These are phyloP conservation scores for Andrena bucephala DNA, from an alignment of 2,888 invertebrate species.

Conservation along the genomic window DNA sequence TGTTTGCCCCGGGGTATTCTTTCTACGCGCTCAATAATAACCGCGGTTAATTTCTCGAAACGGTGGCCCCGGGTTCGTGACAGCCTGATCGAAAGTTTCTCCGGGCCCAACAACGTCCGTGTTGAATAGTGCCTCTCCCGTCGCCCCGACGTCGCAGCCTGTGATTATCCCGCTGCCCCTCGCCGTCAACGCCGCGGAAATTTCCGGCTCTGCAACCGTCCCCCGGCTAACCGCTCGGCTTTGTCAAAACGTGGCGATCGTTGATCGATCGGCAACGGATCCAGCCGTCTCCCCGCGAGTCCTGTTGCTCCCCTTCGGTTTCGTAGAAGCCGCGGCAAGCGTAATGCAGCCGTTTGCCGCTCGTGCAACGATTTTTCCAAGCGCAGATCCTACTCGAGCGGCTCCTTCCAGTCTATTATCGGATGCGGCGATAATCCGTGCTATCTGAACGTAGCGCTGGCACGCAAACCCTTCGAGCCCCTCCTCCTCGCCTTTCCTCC, in stretches of 20 bases:
- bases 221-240: slow-evolving; percentile 1
- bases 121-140: slow-evolving; percentile 21
- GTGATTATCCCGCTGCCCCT: slow-evolving; percentile 37
- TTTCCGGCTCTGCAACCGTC: slow-evolving; percentile 33
- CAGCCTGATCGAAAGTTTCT: slow-evolving; percentile 37
- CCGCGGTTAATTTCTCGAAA: slow-evolving; percentile 47
- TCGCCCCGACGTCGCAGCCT: slow-evolving; percentile 44
- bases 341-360: neutral
- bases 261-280: slow-evolving; percentile 38
- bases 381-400: slow-evolving; percentile 28
- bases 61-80: slow-evolving; percentile 26
- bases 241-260: slow-evolving; percentile 47
- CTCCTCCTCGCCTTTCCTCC: neutral
- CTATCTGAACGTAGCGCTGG: slow-evolving; percentile 45
- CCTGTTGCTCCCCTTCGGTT: slow-evolving; percentile 49
- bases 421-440: slow-evolving; percentile 59
- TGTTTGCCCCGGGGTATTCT: slow-evolving; percentile 32
- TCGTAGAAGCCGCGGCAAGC: slow-evolving; percentile 33
- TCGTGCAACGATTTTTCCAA: slow-evolving; percentile 42
- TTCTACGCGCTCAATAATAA: slow-evolving; percentile 32
- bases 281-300: slow-evolving; percentile 30
- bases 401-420: slow-evolving; percentile 56
- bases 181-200: slow-evolving; percentile 48
- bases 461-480: slow-evolving; percentile 43
- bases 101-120: neutral